Base-by-base conservation (phyloP, 2,888 invertebrate genomes). In the Lydus trimaculatus region DNA sequence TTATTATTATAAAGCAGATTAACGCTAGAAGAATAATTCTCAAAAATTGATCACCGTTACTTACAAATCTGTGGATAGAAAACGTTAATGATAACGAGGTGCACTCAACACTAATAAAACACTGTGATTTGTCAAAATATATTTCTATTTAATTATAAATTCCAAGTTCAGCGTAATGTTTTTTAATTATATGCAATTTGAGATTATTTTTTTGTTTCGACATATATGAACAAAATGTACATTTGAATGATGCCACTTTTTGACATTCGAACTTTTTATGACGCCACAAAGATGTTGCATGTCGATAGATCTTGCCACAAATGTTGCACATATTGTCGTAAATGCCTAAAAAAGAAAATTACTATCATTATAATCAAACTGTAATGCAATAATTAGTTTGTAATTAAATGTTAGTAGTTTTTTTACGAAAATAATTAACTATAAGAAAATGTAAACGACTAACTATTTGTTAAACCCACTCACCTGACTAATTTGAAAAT, bases 301-400 rank as follows among this genome's bases (percentile, higher is more conserved):
- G 89, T 82, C 89, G 89, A 87, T 93, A 94, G 69, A 90, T 89
- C 85, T 93, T 93, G 68, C 91, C 91, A 82, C 93, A 87, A 52
- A 78, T 81, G 13, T 79, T 78, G 69, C 86, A 69, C 23, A 33
- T 23, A 43, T 52, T 65, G 39, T 8, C 15, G 17, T 15, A 31
- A 1, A 8, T 31, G 56, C 48, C 61, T 48, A 66, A 20, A 60
- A 60, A 1, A 33, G 33, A 60, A n/a, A n/a, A n/a, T n/a, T 56
- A 11, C 8, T 15, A 28, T 15, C 17, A 59, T 59, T 17, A 31
- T 31, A 59, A 59, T 28, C 9, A 20, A 17, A 28, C 4, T 31
- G 3, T 31, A 17, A 59, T 17, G 31, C 59, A n/a, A 17, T 8
- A 7, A 17, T 59, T 31, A 58, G 7, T 9, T 33, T 7, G 33